Evolutionary conservation across 2,888 invertebrate species (phyloP).

Genomic region (Eupsilia transversa): DNA sequence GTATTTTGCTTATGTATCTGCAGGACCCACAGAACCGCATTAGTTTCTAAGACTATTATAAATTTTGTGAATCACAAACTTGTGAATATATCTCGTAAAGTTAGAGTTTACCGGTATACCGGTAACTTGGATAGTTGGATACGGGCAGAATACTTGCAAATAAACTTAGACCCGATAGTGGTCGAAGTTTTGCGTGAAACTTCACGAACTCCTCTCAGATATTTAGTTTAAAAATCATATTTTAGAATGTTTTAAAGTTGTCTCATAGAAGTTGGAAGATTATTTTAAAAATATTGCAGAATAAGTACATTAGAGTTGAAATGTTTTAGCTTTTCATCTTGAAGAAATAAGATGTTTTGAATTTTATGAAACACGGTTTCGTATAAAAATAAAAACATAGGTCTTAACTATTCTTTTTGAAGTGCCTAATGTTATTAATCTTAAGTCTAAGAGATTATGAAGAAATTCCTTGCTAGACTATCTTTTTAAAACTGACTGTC

Average conservation of each 20-base stretch:
- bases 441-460: not conserved
- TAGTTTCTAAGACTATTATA: conserved; percentile 13
- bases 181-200: conserved; percentile 42
- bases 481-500: not conserved
- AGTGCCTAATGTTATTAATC: conserved; percentile 31
- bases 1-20: not conserved
- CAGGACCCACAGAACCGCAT: not conserved
- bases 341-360: not conserved
- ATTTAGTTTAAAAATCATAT: conserved; percentile 58
- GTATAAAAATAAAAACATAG: conserved; percentile 5
- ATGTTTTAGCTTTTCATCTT: conserved; percentile 8
- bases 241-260: conserved; percentile 35
- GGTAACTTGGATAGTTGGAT: conserved; percentile 49
- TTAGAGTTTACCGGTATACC: conserved; percentile 37
- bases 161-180: conserved; percentile 55
- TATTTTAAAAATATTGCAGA: conserved; percentile 24
- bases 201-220: conserved; percentile 44
- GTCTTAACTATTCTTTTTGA: conserved; percentile 18
- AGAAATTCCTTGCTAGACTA: not conserved
- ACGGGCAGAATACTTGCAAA: conserved; percentile 53
- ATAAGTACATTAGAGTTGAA: not conserved
- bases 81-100: conserved; percentile 44
- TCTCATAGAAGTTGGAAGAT: conserved; percentile 23
- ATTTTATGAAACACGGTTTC: conserved; percentile 19
- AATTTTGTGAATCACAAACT: conserved; percentile 35